These are phyloP conservation scores for Falco peregrinus DNA, from an alignment of 2,797 vertebrate species.

Conservation along the genomic window DNA sequence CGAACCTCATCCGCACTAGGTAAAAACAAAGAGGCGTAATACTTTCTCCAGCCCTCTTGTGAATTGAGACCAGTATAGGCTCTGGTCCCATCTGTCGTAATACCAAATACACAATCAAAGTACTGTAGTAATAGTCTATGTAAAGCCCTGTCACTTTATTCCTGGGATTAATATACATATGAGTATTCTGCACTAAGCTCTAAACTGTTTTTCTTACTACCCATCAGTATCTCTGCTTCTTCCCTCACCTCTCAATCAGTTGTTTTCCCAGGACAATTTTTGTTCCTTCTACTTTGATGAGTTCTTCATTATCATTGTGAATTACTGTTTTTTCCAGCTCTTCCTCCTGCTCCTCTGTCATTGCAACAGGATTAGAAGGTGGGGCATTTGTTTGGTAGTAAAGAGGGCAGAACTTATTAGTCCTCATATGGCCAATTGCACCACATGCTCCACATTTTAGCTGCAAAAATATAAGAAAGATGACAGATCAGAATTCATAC, in stretches of 20 bases:
- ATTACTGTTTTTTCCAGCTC: constrained; percentile 98
- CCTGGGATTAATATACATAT: background rate
- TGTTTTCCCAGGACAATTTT: constrained; percentile 98
- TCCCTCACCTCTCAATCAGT: constrained; percentile 92
- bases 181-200: background rate
- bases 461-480: constrained; percentile 72
- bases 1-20: constrained; percentile 95
- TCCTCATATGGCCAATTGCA: constrained; percentile 98
- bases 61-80: background rate
- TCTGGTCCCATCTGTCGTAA: background rate
- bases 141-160: background rate
- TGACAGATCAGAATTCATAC: background rate
- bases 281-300: constrained; percentile 98
- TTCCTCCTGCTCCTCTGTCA: constrained; percentile 99
- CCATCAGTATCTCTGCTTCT: background rate
- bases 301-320: constrained; percentile 97
- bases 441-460: constrained; percentile 98
- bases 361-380: constrained; percentile 97
- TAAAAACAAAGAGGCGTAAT: background rate
- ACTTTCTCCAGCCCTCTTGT: background rate
- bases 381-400: constrained; percentile 99
- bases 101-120: background rate
- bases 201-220: background rate
- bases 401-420: constrained; percentile 98
- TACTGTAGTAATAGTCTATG: background rate